A percentile compares a stretch with the other conserved stretches of the same genome.
phyloP scores from a whole-genome alignment of 2,113 vertebrate genomes.

The Dermatemys mawii region DNA sequence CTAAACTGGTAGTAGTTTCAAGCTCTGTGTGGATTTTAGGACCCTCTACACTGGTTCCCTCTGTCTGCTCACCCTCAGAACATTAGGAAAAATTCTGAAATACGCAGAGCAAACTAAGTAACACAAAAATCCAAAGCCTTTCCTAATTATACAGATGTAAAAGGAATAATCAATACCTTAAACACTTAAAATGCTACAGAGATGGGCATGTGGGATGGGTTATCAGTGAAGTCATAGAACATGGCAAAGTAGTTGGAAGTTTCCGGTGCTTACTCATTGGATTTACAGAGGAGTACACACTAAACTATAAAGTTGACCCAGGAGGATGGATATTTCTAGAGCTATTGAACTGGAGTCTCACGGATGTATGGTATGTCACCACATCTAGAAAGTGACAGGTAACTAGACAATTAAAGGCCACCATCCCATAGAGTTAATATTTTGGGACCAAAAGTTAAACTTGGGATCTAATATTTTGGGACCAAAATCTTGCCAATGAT shows the following conservation, averaged over 20 bases:
- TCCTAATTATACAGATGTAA: not conserved
- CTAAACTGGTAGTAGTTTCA: not conserved
- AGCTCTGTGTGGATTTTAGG: not conserved
- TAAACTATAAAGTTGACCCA: not conserved
- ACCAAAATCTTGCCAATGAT: slow-evolving; percentile 49
- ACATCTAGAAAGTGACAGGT: slow-evolving; percentile 36
- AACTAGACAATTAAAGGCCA: slow-evolving; percentile 55
- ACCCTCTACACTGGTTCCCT: not conserved
- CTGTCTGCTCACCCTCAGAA: not conserved
- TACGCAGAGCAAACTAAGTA: not conserved
- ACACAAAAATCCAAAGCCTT: not conserved
- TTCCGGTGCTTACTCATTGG: not conserved
- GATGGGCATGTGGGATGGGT: not conserved
- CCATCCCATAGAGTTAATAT: slow-evolving; percentile 7
- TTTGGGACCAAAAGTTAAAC: slow-evolving; percentile 24
- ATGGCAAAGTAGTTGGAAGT: not conserved
- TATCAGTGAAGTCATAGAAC: not conserved
- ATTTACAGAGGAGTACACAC: not conserved
- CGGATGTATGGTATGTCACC: slow-evolving; percentile 5
- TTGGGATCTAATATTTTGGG: not conserved
- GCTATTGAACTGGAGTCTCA: not conserved
- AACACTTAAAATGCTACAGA: not conserved
- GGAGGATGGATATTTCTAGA: not conserved
- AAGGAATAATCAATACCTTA: not conserved
- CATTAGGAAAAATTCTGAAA: not conserved